A percentile compares a stretch with the other conserved stretches of the same genome.
These are phyloP conservation scores for Teleopsis dalmanni DNA, from an alignment of 1,140 invertebrate genomes.

Conservation along the genomic window DNA sequence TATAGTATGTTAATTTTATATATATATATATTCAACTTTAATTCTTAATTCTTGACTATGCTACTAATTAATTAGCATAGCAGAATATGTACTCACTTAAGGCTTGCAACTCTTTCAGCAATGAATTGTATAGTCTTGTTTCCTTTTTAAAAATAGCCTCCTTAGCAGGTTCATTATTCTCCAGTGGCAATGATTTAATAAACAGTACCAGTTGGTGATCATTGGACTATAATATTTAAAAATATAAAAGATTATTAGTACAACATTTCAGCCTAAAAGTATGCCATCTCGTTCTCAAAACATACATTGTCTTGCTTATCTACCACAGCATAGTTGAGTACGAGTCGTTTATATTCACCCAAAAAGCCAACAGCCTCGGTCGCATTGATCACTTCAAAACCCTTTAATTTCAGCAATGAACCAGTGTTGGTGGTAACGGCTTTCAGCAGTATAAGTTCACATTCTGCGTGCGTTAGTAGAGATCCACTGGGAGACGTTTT, in stretches of 20 bases:
- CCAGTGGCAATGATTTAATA: slow-evolving; percentile 25
- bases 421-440: not conserved
- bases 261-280: slow-evolving; percentile 18
- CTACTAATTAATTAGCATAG: too few relatives aligned
- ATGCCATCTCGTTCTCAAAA: slow-evolving; percentile 12
- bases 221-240: too few relatives aligned
- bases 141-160: slow-evolving; percentile 30
- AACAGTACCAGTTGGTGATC: slow-evolving; percentile 15
- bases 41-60: too few relatives aligned
- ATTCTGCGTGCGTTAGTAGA: not conserved
- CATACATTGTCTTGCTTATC: slow-evolving; percentile 5
- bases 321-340: not conserved
- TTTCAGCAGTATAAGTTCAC: slow-evolving; percentile 3
- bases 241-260: not conserved
- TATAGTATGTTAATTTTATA: too few relatives aligned
- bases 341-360: slow-evolving; percentile 29
- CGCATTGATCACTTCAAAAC: slow-evolving; percentile 9
- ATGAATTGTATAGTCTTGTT: slow-evolving; percentile 21
- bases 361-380: slow-evolving; percentile 25
- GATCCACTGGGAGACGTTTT: not conserved
- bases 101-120: slow-evolving; percentile 19
- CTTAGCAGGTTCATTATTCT: slow-evolving; percentile 25
- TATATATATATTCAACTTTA: too few relatives aligned
- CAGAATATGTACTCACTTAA: slow-evolving; percentile 22
- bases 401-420: not conserved